A percentile compares a stretch with the other conserved stretches of the same genome.
Evolutionary conservation across 2,113 vertebrate species (phyloP).

Genomic region (Cacatua alba): DNA sequence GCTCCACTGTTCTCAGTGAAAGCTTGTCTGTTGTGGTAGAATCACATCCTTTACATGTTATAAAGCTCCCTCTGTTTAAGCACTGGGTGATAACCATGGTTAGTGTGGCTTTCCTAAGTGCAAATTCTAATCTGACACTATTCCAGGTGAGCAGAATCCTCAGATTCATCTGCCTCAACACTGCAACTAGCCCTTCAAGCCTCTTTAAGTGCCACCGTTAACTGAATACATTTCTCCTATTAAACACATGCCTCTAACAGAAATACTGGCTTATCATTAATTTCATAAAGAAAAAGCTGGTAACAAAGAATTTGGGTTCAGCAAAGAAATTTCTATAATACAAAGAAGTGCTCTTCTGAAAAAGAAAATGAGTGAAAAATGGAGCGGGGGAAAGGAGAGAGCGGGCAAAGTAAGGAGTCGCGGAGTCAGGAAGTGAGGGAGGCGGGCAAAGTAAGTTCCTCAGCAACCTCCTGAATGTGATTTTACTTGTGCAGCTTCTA

Average conservation of each 20-base stretch:
- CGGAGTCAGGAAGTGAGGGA: too few species aligned
- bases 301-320: not conserved
- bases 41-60: accelerated
- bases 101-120: not conserved
- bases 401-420: not conserved
- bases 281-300: not conserved
- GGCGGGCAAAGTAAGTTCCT: not conserved
- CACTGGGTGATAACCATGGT: not conserved
- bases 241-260: not conserved
- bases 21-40: not conserved
- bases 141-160: not conserved
- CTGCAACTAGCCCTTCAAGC: not conserved
- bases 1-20: not conserved
- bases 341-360: not conserved
- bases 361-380: not conserved
- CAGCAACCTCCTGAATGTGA: not conserved
- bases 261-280: not conserved
- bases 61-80: not conserved
- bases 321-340: not conserved
- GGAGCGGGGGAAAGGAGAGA: not conserved
- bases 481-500: not conserved
- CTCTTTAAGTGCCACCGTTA: not conserved
- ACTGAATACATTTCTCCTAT: not conserved
- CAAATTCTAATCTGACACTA: not conserved
- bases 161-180: not conserved